Conservation (phyloP, 2,797 vertebrate species). For the Protosalanx chinensis region DNA sequence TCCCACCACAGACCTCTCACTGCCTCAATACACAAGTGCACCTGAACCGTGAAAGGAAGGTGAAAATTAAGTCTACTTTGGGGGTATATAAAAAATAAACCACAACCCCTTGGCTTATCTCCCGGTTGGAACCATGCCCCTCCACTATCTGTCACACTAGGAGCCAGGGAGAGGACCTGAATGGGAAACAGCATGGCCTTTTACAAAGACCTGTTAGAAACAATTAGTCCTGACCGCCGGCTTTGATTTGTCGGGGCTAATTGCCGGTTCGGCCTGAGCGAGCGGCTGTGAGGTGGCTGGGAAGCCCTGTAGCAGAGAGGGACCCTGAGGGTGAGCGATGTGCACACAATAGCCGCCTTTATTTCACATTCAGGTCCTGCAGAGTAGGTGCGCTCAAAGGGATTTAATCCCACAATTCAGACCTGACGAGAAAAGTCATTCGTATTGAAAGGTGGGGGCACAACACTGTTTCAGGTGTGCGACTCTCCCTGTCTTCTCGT, state of each 20-base stretch:
- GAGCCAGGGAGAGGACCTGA: conserved; percentile 57
- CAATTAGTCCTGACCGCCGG: conserved; percentile 65
- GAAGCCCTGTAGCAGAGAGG: conserved; percentile 48
- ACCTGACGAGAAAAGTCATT: conserved; percentile 67
- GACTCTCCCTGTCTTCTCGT: conserved; percentile 16
- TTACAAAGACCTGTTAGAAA: conserved; percentile 69
- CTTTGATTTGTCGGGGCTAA: conserved; percentile 65
- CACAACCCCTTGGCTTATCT: conserved; percentile 60
- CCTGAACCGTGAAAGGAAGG: conserved; percentile 65
- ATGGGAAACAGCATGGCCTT: conserved; percentile 64
- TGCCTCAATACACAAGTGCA: conserved; percentile 67
- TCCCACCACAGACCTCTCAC: conserved; percentile 48
- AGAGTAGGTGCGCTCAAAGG: conserved; percentile 70
- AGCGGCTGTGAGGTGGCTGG: conserved; percentile 53
- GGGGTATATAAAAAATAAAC: conserved; percentile 53
- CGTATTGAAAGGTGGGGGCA: conserved; percentile 62
- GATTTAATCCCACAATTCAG: conserved; percentile 74
- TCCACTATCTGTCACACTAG: conserved; percentile 64
- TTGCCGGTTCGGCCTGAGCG: conserved; percentile 57
- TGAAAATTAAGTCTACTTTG: conserved; percentile 67
- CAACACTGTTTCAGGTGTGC: conserved; percentile 68
- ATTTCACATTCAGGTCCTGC: conserved; percentile 70
- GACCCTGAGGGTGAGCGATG: conserved; percentile 38
- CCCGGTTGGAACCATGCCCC: conserved; percentile 62
- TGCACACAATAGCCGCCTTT: conserved; percentile 70